A percentile compares a stretch with the other conserved stretches of the same genome.
phyloP scores from a whole-genome alignment of 2,797 vertebrate genomes.

The Mallotus villosus region DNA sequence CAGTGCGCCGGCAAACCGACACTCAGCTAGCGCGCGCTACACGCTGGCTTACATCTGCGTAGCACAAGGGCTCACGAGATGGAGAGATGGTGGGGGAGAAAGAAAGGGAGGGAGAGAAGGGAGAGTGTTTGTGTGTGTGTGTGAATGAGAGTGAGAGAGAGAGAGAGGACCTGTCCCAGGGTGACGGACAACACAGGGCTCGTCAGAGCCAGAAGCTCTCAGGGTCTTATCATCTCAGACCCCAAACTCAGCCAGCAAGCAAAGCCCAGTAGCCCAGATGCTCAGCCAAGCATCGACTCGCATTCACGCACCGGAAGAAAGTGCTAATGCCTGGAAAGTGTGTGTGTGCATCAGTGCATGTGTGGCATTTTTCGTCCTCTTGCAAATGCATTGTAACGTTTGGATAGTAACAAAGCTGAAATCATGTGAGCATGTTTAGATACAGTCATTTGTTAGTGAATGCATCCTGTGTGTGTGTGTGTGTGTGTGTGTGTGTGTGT shows the following conservation, averaged over 20 bases:
- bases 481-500: background rate
- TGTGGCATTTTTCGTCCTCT: background rate
- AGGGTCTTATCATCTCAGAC: constrained; percentile 18
- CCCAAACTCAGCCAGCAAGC: constrained; percentile 21
- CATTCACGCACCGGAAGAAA: background rate
- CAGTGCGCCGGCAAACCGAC: constrained; percentile 34
- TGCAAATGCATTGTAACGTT: too few species aligned
- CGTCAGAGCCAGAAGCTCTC: constrained; percentile 19
- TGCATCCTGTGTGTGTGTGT: background rate
- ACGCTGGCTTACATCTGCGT: constrained; percentile 50
- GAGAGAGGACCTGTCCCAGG: constrained; percentile 15
- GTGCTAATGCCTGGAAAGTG: background rate
- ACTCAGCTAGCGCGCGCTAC: constrained; percentile 32
- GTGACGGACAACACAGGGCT: constrained; percentile 50
- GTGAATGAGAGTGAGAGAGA: background rate
- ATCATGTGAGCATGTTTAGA: too few species aligned
- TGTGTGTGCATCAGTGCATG: background rate
- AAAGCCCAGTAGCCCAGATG: constrained; percentile 22
- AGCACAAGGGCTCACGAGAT: background rate
- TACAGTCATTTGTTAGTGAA: too few species aligned
- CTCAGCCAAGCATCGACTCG: background rate
- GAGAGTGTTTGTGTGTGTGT: constrained; percentile 27
- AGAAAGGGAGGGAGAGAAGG: constrained; percentile 35
- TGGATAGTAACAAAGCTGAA: too few species aligned
- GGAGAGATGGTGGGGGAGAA: background rate